A percentile compares a stretch with the other conserved stretches of the same genome.
Conservation (phyloP, 2,797 vertebrate genomes). For the Ctenopoma multispine region DNA sequence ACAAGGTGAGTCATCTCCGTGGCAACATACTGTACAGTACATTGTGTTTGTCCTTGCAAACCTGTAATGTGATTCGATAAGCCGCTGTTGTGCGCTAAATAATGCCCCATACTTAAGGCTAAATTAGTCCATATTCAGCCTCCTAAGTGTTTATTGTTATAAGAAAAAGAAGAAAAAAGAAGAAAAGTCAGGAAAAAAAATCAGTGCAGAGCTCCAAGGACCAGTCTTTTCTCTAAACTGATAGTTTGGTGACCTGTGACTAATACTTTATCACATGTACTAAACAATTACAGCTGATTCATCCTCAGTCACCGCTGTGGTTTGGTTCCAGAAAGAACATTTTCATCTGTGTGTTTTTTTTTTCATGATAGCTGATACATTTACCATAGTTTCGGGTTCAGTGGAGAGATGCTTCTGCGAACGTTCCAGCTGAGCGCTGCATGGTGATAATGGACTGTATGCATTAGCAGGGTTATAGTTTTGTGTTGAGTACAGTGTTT, state of each 20-base stretch:
- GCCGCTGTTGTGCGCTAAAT: constrained; percentile 28
- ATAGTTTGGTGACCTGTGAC: constrained; percentile 54
- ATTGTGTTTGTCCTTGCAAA: constrained; percentile 28
- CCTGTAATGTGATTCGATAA: constrained; percentile 30
- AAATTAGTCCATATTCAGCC: constrained; percentile 1
- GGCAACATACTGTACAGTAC: constrained; percentile 5
- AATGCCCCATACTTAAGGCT: constrained; percentile 13
- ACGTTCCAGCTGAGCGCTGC: constrained; percentile 43
- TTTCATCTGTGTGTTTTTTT: constrained; percentile 12
- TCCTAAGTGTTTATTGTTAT: neutral
- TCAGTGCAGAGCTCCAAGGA: neutral
- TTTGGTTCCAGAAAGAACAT: constrained; percentile 33
- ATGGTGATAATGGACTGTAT: constrained; percentile 54
- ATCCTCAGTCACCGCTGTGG: constrained; percentile 5
- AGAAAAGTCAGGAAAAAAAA: constrained; percentile 57
- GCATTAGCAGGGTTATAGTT: constrained; percentile 59
- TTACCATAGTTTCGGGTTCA: constrained; percentile 43
- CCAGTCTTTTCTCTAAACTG: constrained; percentile 45
- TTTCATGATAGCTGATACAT: constrained; percentile 31
- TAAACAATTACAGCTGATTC: constrained; percentile 46
- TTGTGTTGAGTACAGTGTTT: constrained; percentile 45
- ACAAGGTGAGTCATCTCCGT: constrained; percentile 39
- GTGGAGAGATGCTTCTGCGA: constrained; percentile 34
- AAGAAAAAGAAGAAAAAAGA: neutral
- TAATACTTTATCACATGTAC: constrained; percentile 39